Base-by-base conservation (phyloP, 2,797 vertebrate genomes). In the Zalophus californianus region DNA sequence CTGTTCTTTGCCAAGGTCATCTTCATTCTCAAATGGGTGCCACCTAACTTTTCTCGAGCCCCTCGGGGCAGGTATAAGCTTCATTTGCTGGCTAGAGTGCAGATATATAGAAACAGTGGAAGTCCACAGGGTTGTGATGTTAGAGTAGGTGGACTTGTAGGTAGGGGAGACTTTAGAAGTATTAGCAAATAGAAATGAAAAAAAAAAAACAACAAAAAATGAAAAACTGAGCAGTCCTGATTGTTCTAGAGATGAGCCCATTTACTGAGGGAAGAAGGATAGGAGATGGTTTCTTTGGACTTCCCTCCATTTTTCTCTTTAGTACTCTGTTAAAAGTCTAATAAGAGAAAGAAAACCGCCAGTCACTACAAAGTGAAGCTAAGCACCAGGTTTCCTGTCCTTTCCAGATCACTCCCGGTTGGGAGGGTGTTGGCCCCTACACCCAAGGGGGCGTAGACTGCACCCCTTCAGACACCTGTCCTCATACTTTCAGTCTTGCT, bases 321-420 rank as follows among this genome's bases (percentile, higher is more conserved):
- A 86, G 41, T 70, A n/a, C 2, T 85, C 58, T 94, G 79, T 91
- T 96, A 89, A 89, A 96, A 84, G 58, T 85, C 48, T 82, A 90
- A 95, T 72, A 86, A 90, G 77, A 96, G 27, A 94, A 92, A 97
- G 58, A 97, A 96, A 94, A 92, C 4, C 94, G 62, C 14, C 23
- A 91, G 48, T 97, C 38, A 97, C 38, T 82, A 23, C 35, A 97
- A 96, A 96, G 23, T 2, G 10, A 96, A 92, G 21, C 60, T 80
- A 95, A 90, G 41, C 82, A 29, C 58, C 14, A 90, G 78, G 9
- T 86, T 94, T 98, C 60, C 41, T 48, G 29, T 84, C 25, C 41
- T 95, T 95, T 35, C 62, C 58, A 95, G 25, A 93, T 41, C 38
- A 94, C 54, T 66, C 91, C 50, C 75, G 21, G 32, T 38, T 86